Evolutionary conservation across 2,888 invertebrate species (phyloP), one percentile per base, ranked within the genome.

Genomic region (Tanytarsus gracilentus): DNA sequence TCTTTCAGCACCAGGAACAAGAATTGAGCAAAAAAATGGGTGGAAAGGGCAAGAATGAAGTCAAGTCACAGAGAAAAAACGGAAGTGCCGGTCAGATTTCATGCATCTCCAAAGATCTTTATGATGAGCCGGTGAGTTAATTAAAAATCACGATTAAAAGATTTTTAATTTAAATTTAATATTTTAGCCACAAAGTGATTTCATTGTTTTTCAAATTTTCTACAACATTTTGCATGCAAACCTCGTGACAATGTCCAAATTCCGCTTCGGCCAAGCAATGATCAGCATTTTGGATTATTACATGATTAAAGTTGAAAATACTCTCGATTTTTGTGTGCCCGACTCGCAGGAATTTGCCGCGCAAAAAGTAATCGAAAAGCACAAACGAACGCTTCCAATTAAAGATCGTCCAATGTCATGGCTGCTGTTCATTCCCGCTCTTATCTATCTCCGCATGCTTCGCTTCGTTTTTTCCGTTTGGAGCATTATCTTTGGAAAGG

Each of bases 351-450:
- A 39, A n/a, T 27, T 18, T 27, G 29, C 6, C 1, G 56, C 26
- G 5, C 25, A 33, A 8, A 11, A 18, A 9, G 5, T 18, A 21
- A 27, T 14, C 9, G 21, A 36, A 25, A 53, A 25, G 25, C 21
- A 21, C n/a, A n/a, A 26, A n/a, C 14, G 16, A 4, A 51, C 27
- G 6, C 16, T 44, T 23, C 16, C 21, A 8, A 9, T 21, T 40
- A 18, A 18, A 11, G 40, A 25, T 26, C 56, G 26, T 9, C 58
- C 58, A 7, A 58, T 48, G 21, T 16, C 18, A 16, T 58, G 58
- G 58, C 8, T 58, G 1, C 9, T 58, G 1, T 58, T 58, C 29
- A 48, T 58, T n/a, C 58, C 58, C 1, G 11, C 26, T 6, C n/a
- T 58, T 3, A 58, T 58, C 2, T 16, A 8, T 27, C 7, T 58